phyloP scores from a whole-genome alignment of 2,113 vertebrate species.

The Vulpes ferrilata region DNA sequence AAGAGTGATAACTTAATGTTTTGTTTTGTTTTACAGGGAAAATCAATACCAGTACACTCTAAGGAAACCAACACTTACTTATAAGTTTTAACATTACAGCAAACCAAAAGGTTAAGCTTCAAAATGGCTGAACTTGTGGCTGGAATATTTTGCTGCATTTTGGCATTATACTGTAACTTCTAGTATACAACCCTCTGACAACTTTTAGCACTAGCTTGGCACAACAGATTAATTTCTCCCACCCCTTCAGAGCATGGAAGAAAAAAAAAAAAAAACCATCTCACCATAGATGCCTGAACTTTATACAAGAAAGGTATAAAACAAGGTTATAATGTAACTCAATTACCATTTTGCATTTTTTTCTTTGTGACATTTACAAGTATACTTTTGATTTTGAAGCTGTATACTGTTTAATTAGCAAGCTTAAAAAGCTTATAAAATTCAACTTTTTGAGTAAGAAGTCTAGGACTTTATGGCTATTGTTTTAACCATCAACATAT shows the following conservation, averaged over 20 bases:
- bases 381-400: conserved; percentile 52
- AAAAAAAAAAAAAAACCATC: background rate
- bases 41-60: conserved; percentile 45
- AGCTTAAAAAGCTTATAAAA: conserved; percentile 52
- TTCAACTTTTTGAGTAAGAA: conserved; percentile 47
- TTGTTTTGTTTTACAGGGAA: conserved; percentile 44
- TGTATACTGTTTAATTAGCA: conserved; percentile 57
- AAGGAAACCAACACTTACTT: conserved; percentile 57
- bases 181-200: conserved; percentile 18
- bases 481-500: conserved; percentile 72
- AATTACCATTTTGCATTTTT: conserved; percentile 10
- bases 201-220: conserved; percentile 61
- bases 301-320: conserved; percentile 51
- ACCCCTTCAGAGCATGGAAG: background rate
- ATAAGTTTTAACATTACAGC: conserved; percentile 19
- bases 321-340: conserved; percentile 45
- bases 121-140: conserved; percentile 50
- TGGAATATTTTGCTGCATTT: conserved; percentile 58
- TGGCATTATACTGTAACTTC: conserved; percentile 69
- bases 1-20: conserved; percentile 47
- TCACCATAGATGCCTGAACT: conserved; percentile 62
- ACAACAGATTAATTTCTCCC: conserved; percentile 43
- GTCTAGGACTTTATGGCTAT: conserved; percentile 56
- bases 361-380: conserved; percentile 56
- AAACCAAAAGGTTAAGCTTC: conserved; percentile 67